phyloP scores from a whole-genome alignment of 2,113 vertebrate species.

The Paradoxurus hermaphroditus region DNA sequence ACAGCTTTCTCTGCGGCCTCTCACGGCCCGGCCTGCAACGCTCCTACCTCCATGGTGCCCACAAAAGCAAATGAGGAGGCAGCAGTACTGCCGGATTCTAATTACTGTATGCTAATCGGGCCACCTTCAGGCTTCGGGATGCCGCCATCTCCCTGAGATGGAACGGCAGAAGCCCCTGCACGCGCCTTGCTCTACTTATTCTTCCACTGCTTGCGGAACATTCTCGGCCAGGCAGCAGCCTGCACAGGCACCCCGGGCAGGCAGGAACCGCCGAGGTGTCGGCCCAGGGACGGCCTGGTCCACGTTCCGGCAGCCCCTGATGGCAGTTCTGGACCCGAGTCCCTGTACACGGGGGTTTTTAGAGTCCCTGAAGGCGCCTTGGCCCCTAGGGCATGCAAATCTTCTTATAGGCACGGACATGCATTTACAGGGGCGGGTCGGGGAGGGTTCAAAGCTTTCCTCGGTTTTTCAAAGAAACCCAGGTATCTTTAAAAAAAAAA shows the following conservation, averaged over 20 bases:
- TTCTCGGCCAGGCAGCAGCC: conserved; percentile 49
- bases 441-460: neutral
- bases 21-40: neutral
- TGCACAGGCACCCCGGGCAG: neutral
- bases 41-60: neutral
- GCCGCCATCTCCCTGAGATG: conserved; percentile 64
- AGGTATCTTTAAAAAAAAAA: neutral
- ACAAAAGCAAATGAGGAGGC: conserved; percentile 62
- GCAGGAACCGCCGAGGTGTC: neutral
- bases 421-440: neutral
- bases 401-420: neutral
- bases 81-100: conserved; percentile 57
- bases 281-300: accelerated
- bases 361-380: neutral
- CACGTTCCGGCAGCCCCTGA: too few species aligned
- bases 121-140: conserved; percentile 59
- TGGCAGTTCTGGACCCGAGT: neutral
- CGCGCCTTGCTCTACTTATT: conserved; percentile 70
- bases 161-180: conserved; percentile 74
- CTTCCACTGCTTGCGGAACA: conserved; percentile 44
- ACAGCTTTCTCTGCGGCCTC: neutral
- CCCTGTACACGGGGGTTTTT: neutral
- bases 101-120: conserved; percentile 75
- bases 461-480: conserved; percentile 7
- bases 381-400: neutral